A percentile compares a stretch with the other conserved stretches of the same genome.
Evolutionary conservation across 2,888 invertebrate genomes (phyloP).

Genomic region (Lithophane semibrunnea): DNA sequence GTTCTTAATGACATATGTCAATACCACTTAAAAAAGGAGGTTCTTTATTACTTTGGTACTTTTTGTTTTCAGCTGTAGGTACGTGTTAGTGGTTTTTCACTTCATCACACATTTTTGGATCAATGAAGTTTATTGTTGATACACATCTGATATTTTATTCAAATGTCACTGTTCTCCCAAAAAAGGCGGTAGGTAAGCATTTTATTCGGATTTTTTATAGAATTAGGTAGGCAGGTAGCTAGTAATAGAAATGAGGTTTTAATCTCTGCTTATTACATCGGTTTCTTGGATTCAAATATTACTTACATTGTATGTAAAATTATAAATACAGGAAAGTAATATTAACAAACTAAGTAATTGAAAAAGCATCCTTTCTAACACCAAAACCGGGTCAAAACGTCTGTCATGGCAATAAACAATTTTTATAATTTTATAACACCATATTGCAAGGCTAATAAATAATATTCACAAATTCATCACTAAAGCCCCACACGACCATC

Average conservation of each 20-base stretch:
- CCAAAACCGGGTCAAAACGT: constrained; percentile 19
- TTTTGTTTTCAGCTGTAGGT: background rate
- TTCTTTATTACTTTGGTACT: background rate
- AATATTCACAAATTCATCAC: constrained; percentile 69
- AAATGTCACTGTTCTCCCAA: background rate
- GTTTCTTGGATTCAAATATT: background rate
- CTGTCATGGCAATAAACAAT: constrained; percentile 54
- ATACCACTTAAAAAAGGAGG: background rate
- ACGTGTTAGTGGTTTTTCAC: constrained; percentile 43
- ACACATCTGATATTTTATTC: background rate
- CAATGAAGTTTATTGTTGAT: background rate
- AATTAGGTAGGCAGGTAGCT: background rate
- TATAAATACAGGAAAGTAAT: constrained; percentile 6
- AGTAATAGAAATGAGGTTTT: background rate
- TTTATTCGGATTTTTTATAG: background rate
- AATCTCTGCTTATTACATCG: background rate
- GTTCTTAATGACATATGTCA: constrained; percentile 22
- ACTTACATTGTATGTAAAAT: background rate
- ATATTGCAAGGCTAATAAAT: constrained; percentile 68
- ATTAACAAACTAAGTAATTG: background rate
- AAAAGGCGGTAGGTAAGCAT: background rate
- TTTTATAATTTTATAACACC: constrained; percentile 55
- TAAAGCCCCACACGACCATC: constrained; percentile 65
- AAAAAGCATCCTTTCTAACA: constrained; percentile 29
- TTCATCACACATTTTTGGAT: constrained; percentile 22